Evolutionary conservation across 2,888 invertebrate genomes (phyloP).

Genomic region (Drosophila eohydei): DNA sequence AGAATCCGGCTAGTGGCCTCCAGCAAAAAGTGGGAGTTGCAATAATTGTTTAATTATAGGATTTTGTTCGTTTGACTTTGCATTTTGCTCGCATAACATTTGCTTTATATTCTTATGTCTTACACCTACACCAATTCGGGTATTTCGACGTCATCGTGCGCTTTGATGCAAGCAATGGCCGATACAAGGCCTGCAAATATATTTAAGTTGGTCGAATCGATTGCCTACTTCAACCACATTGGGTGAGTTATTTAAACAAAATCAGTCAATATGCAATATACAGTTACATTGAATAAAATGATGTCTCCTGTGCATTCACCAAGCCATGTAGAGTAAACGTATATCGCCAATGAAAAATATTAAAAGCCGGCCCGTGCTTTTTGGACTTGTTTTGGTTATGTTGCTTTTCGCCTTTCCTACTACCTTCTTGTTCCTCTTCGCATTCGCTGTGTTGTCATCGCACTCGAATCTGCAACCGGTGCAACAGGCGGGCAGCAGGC

Average conservation of each 20-base stretch:
- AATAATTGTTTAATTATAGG: constrained; percentile 86
- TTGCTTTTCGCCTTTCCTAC: constrained; percentile 54
- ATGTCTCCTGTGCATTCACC: not conserved
- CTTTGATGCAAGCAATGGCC: not conserved
- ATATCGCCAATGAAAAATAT: constrained; percentile 9
- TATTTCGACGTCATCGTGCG: constrained; percentile 3
- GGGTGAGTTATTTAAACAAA: not conserved
- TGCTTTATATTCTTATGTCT: constrained; percentile 69
- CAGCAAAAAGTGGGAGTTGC: constrained; percentile 85
- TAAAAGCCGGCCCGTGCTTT: constrained; percentile 10
- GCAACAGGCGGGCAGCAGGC: constrained; percentile 35
- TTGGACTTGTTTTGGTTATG: constrained; percentile 41
- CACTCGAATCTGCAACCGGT: constrained; percentile 72
- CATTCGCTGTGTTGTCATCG: constrained; percentile 57
- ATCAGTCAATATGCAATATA: not conserved
- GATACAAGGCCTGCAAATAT: not conserved
- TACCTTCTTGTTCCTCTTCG: constrained; percentile 44
- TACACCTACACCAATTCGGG: constrained; percentile 54
- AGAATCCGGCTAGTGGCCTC: constrained; percentile 77
- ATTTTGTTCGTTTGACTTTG: constrained; percentile 83
- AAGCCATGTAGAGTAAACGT: constrained; percentile 31
- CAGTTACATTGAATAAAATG: not conserved
- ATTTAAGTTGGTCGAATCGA: not conserved
- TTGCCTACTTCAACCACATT: not conserved
- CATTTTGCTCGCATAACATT: constrained; percentile 77